A percentile compares a stretch with the other conserved stretches of the same genome.
phyloP scores from a whole-genome alignment of 2,113 vertebrate genomes.

The Ptilorrhoa leucosticta region DNA sequence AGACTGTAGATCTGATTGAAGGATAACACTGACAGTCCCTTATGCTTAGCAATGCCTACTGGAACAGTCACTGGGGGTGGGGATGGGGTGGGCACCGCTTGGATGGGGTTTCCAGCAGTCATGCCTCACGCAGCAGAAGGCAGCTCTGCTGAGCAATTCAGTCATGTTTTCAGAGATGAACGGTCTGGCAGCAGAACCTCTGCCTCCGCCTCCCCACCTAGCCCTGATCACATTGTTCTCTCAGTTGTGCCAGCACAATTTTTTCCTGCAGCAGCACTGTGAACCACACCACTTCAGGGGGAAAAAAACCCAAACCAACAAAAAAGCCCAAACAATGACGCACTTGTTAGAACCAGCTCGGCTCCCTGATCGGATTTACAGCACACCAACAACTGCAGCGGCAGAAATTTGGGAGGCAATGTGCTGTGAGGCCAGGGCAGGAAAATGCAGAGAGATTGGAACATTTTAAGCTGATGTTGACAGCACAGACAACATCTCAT shows the following conservation, averaged over 20 bases:
- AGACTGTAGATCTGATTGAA: constrained; percentile 58
- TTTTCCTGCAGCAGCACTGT: constrained; percentile 38
- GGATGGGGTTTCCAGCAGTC: background rate
- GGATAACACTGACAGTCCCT: background rate
- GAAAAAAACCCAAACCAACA: background rate
- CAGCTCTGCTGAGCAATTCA: constrained; percentile 6
- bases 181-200: background rate
- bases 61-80: background rate
- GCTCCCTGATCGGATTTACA: constrained; percentile 19
- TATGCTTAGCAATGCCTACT: background rate
- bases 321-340: constrained; percentile 14
- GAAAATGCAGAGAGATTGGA: background rate
- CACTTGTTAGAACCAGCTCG: constrained; percentile 39
- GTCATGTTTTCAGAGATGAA: background rate
- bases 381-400: background rate
- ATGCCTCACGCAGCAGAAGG: background rate
- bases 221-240: background rate
- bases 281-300: background rate
- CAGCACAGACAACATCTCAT: background rate
- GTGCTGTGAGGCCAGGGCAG: background rate
- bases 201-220: background rate
- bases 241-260: constrained; percentile 34
- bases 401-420: background rate
- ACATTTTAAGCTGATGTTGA: background rate
- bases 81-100: background rate